Percentiles rank a stretch among this genome's conserved stretches.
Conservation (phyloP, 2,888 invertebrate species). For the Linnaemya tessellans region DNA sequence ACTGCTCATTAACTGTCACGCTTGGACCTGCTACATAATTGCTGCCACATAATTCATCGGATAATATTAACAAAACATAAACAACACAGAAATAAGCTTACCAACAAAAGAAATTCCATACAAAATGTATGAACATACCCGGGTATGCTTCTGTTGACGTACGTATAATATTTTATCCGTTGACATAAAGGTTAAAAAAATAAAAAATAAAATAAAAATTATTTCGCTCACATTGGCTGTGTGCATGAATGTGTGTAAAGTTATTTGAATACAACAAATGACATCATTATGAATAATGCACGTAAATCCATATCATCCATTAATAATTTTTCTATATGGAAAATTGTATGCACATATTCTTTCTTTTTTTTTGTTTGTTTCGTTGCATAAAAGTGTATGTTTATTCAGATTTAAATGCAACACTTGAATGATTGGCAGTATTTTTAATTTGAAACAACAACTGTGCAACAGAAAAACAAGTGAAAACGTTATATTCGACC, state of each 20-base stretch:
- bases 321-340: constrained; percentile 40
- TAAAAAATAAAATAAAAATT: constrained; percentile 2
- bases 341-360: constrained; percentile 30
- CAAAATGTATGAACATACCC: too few species aligned
- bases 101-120: too few species aligned
- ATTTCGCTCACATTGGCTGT: constrained; percentile 14
- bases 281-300: constrained; percentile 65
- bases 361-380: not conserved
- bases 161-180: too few species aligned
- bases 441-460: constrained; percentile 63
- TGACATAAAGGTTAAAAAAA: too few species aligned
- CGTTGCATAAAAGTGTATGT: constrained; percentile 3
- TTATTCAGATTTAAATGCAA: constrained; percentile 54
- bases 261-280: constrained; percentile 50
- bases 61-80: too few species aligned
- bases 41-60: too few species aligned
- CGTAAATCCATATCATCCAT: constrained; percentile 51
- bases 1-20: too few species aligned
- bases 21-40: too few species aligned
- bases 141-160: too few species aligned
- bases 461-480: constrained; percentile 18
- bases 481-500: too few species aligned
- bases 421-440: constrained; percentile 64
- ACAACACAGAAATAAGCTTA: too few species aligned
- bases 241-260: not conserved